Evolutionary conservation across 2,113 vertebrate species (phyloP).

Genomic region (Lagopus leucura): DNA sequence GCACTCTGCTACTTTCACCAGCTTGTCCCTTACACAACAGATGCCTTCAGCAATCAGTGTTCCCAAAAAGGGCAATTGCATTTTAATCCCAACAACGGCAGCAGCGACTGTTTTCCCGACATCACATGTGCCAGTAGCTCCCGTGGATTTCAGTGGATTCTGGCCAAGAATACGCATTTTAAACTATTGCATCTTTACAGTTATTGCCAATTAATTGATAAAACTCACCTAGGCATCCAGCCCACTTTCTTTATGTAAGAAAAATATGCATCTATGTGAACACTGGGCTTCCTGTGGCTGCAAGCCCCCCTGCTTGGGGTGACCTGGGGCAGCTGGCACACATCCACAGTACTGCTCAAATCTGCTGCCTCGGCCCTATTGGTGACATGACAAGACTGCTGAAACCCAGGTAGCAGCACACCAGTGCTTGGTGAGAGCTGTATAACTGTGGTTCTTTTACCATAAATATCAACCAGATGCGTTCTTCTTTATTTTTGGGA

Average conservation of each 20-base stretch:
- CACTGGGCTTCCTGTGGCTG: not conserved
- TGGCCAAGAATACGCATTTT: not conserved
- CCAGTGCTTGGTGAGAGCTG: not conserved
- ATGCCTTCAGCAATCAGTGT: conserved; percentile 41
- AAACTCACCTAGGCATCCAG: not conserved
- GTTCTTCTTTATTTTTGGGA: not conserved
- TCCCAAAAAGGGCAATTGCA: conserved; percentile 44
- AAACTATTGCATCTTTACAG: not conserved
- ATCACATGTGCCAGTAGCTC: not conserved
- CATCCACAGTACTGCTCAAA: not conserved
- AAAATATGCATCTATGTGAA: not conserved
- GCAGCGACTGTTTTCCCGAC: conserved; percentile 28
- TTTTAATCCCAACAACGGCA: conserved; percentile 39
- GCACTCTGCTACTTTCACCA: not conserved
- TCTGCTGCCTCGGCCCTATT: not conserved
- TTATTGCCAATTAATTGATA: not conserved
- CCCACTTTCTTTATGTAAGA: not conserved
- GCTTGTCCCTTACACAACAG: conserved; percentile 43
- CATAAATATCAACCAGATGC: not conserved
- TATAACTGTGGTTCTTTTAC: not conserved
- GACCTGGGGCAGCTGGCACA: not conserved
- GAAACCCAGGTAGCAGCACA: not conserved
- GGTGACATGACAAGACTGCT: not conserved
- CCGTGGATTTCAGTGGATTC: not conserved
- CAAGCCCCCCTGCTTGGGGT: not conserved